Percentiles rank a stretch among this genome's conserved stretches.
Evolutionary conservation across 92 coral and sea anemone genomes (phyloP).

Genomic region (Muricea muricata): DNA sequence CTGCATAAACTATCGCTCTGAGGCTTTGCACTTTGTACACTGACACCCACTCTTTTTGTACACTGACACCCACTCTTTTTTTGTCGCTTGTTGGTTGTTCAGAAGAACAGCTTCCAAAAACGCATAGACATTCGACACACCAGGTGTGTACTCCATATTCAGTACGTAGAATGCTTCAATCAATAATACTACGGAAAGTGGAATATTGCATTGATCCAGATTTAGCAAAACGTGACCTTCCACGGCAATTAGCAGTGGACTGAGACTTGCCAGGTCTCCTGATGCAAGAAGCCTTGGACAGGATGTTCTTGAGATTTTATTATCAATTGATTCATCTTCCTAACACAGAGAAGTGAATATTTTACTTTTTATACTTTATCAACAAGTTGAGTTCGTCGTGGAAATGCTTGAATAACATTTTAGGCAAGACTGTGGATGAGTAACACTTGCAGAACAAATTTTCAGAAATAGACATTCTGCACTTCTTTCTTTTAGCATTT

Average conservation of each 20-base stretch:
- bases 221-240: background rate
- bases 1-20: too few relatives aligned
- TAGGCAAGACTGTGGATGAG: too few relatives aligned
- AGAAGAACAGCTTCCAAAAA: background rate
- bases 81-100: background rate
- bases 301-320: background rate
- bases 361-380: background rate
- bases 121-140: background rate
- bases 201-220: background rate
- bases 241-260: background rate
- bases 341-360: background rate
- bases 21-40: too few relatives aligned
- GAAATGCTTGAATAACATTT: too few relatives aligned
- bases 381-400: too few relatives aligned
- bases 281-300: background rate
- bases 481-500: background rate
- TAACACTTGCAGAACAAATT: background rate
- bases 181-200: background rate
- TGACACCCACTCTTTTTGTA: too few relatives aligned
- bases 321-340: constrained; percentile 6
- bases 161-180: background rate
- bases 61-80: background rate
- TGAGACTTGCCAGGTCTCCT: background rate
- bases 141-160: constrained; percentile 22
- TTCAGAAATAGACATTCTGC: background rate